Evolutionary conservation across 2,113 vertebrate species (phyloP).

Genomic region (Atractosteus spatula): DNA sequence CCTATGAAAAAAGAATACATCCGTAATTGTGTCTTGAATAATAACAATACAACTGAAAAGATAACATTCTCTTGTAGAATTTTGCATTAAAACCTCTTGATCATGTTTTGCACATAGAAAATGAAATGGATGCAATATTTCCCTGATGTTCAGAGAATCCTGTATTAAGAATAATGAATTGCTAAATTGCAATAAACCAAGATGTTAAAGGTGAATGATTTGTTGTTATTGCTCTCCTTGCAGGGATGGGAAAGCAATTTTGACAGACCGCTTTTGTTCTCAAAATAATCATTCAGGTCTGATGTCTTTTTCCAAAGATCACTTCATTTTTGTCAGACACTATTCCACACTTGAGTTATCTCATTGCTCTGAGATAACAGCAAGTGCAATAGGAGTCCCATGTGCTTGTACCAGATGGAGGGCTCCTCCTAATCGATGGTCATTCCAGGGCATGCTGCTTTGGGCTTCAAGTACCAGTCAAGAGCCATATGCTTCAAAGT

Average conservation of each 20-base stretch:
- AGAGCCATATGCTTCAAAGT: no score
- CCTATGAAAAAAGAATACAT: neutral
- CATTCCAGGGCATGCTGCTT: no score
- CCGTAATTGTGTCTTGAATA: neutral
- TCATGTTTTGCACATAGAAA: neutral
- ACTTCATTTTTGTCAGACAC: conserved; percentile 10
- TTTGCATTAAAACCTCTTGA: neutral
- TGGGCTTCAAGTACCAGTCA: no score
- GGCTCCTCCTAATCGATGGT: neutral
- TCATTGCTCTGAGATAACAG: neutral
- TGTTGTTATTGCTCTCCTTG: conserved; percentile 6
- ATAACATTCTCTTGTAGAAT: neutral
- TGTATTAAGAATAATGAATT: conserved; percentile 9
- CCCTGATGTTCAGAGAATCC: neutral
- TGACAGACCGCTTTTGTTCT: conserved; percentile 3
- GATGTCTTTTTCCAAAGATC: conserved; percentile 10
- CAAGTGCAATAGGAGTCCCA: neutral
- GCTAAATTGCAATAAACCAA: conserved; percentile 7
- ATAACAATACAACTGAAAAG: neutral
- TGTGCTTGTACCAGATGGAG: neutral
- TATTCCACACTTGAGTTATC: conserved; percentile 2
- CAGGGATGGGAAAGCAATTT: conserved; percentile 9
- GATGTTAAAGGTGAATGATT: conserved; percentile 6
- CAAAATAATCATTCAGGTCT: conserved; percentile 2
- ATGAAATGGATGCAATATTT: neutral